Evolutionary conservation across 1,140 invertebrate species (phyloP), one percentile per base, ranked within the genome.

Genomic region (Drosophila kepulauana): DNA sequence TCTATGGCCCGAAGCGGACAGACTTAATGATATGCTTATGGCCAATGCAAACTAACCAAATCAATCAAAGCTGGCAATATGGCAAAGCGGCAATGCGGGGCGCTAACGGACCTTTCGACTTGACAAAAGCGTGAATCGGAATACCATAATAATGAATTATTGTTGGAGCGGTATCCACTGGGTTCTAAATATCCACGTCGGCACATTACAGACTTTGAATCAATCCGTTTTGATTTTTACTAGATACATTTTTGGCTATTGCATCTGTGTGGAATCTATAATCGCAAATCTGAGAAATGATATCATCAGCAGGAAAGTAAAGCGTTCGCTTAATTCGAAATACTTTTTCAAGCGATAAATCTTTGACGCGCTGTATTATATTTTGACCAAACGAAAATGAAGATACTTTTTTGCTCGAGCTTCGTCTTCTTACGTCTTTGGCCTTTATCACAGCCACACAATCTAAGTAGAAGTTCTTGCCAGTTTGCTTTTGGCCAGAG

Each of bases 331-430:
- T 78, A 78, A 69, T 78, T 78, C 65, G 65, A 86, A 88, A 86
- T 70, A 75, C 66, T 75, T 75, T 68, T 74, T 69, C 76, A 64
- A 74, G 76, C 82, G 74, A 86, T 86, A 86, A 86, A 86, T 86
- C 84, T 86, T 73, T 54, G 51, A 58, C 59, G 54, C 49, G 48
- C 35, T 70, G 65, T 59, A 68, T 67, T 74, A 61, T 65, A 43
- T 54, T 65, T 46, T 45, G 57, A 13, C 41, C 57, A 52, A 41
- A 67, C 43, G 70, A 82, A 87, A 86, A 79, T 82, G 65, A 76
- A 87, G 76, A 74, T 79, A 82, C 79, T 87, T 82, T 76, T 66
- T 33, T 15, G 65, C 45, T 46, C 13, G 15, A 38, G 62, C 46
- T 52, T 28, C 41, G 30, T 45, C 48, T 46, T 52, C 11, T 41